Evolutionary conservation across 2,797 vertebrate species (phyloP).

Genomic region (Hypotaenidia okinawae): DNA sequence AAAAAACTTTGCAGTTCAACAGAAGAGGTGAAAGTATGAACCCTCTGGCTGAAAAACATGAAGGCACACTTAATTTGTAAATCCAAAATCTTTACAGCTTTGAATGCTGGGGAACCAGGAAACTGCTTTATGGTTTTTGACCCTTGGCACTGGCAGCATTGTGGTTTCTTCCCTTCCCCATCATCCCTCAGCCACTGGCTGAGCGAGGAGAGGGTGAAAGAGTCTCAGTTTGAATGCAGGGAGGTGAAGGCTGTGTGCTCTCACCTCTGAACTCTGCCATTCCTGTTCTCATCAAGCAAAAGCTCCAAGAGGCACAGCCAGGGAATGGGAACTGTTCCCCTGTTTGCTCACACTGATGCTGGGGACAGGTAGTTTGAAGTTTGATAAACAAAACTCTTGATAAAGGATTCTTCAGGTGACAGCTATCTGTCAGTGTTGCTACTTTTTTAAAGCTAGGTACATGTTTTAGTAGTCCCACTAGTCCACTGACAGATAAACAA

Average conservation of each 20-base stretch:
- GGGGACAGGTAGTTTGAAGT: not conserved
- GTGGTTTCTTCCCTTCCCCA: not conserved
- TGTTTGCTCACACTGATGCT: not conserved
- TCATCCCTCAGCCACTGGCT: not conserved
- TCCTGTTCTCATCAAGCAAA: not conserved
- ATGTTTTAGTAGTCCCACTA: not conserved
- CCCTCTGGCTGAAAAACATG: not conserved
- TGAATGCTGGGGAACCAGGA: not conserved
- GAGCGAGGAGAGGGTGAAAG: not conserved
- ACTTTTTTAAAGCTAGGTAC: not conserved
- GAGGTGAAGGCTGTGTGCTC: not conserved
- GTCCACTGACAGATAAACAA: not conserved
- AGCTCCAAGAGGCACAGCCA: fast-evolving
- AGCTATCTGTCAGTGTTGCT: not conserved
- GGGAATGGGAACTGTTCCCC: not conserved
- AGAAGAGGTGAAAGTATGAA: not conserved
- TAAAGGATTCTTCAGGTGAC: not conserved
- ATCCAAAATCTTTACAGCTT: not conserved
- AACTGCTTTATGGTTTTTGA: not conserved
- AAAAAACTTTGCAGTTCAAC: not conserved
- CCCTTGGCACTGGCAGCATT: not conserved
- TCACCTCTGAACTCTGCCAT: not conserved
- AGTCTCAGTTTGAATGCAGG: not conserved
- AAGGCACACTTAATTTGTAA: not conserved
- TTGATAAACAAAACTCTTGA: not conserved